Base-by-base conservation (phyloP, 2,888 invertebrate species). In the Philhelius pedissequus region DNA sequence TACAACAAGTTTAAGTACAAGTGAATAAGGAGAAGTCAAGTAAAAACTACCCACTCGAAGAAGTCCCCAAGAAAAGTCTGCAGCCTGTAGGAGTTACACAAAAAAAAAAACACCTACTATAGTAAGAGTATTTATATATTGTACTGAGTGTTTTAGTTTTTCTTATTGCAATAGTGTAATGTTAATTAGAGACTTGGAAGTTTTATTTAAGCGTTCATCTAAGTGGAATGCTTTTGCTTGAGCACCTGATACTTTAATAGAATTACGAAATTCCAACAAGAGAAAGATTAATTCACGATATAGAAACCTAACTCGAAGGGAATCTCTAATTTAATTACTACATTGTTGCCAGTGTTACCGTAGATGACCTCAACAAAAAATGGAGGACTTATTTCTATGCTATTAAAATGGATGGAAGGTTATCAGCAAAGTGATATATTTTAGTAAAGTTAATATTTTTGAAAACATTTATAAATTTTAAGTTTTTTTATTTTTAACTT, bases 291-390 rank as follows among this genome's bases (percentile, higher is more conserved):
- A 56, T 56, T 56, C 35, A 32, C 54, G 35, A 5, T 3, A 25
- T 3, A 32, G 54, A 32, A 56, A 56, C 32, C 35, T 35, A 13
- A 32, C 54, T 20, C 9, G 32, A 20, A 32, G 32, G 18, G 54
- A 56, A 56, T 32, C 6, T 56, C 32, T 32, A 56, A 56, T 56
- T 56, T 56, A 56, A 56, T 56, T 56, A 56, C n/a, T n/a, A n/a
- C n/a, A n/a, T n/a, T n/a, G n/a, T n/a, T n/a, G n/a, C n/a, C n/a
- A n/a, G n/a, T n/a, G n/a, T n/a, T n/a, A n/a, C n/a, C n/a, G n/a
- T n/a, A n/a, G n/a, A n/a, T n/a, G n/a, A n/a, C n/a, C n/a, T n/a
- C n/a, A n/a, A n/a, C n/a, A n/a, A n/a, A n/a, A n/a, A n/a, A n/a
- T n/a, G n/a, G n/a, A n/a, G n/a, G n/a, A n/a, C n/a, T n/a, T n/a